Percentiles rank a stretch among this genome's conserved stretches.
These are phyloP conservation scores for Caenorhabditis virilis DNA, from an alignment of 2,888 invertebrate species.

Conservation along the genomic window DNA sequence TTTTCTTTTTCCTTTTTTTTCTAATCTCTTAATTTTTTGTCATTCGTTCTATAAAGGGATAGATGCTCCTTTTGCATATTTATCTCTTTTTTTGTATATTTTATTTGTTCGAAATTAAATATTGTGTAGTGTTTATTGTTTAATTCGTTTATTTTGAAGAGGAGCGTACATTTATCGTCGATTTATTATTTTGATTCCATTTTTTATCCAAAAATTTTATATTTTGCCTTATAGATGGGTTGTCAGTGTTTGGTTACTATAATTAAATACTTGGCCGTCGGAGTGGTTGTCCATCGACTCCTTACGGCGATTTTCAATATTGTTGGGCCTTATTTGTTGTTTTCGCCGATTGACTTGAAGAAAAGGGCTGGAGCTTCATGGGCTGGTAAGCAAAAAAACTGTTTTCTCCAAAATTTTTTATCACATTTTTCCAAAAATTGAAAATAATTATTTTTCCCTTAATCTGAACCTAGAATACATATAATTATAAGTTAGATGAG, in stretches of 20 bases:
- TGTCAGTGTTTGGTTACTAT: slow-evolving; percentile 53
- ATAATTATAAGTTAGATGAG: no score
- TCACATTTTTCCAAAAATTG: not conserved
- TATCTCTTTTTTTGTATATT: no score
- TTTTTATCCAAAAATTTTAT: slow-evolving; percentile 1
- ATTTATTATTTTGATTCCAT: no score
- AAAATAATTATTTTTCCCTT: no score
- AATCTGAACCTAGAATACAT: no score
- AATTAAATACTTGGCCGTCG: slow-evolving; percentile 52
- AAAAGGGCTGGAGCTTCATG: slow-evolving; percentile 62
- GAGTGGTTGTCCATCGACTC: slow-evolving; percentile 43
- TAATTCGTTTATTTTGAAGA: slow-evolving; percentile 3
- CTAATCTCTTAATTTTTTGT: no score
- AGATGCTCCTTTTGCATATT: no score
- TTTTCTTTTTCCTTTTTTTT: no score
- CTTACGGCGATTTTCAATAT: slow-evolving; percentile 45
- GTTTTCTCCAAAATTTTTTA: not conserved
- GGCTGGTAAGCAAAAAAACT: slow-evolving; percentile 51
- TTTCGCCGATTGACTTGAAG: slow-evolving; percentile 54
- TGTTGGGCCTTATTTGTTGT: slow-evolving; percentile 54
- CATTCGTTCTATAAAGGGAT: no score
- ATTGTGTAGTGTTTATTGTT: slow-evolving; percentile 2
- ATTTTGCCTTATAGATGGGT: slow-evolving; percentile 37
- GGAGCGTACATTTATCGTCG: no score
- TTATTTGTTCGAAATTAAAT: no score